Base-by-base conservation (phyloP, 2,797 vertebrate genomes). In the Helicolenus hilgendorfi region DNA sequence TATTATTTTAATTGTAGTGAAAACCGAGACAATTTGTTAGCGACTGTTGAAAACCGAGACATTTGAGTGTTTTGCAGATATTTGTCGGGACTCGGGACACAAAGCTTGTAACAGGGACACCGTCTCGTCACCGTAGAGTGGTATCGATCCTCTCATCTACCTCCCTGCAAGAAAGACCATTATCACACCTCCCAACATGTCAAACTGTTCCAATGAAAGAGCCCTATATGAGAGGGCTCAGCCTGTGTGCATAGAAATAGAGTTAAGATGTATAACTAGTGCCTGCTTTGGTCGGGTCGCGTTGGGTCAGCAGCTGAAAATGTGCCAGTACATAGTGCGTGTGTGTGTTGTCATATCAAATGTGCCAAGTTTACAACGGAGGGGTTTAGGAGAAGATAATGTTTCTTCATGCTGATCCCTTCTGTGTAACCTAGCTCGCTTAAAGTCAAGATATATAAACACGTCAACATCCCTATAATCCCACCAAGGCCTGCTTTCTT, bases 381-480 rank as follows among this genome's bases (percentile, higher is more conserved):
- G 3, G 60, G 27, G 10, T 69, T 78, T 45, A 62, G 24, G 26
- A 74, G 69, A 62, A 38, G 45, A 74, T 81, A 26, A 64, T 76
- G 62, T 86, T 82, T 77, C 31, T 79, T 35, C 67, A 3, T 53
- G 55, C 64, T 69, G 79, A 91, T 77, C 84, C 60, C 60, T 63
- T 72, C 76, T 83, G 55, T 75, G 11, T 84, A 71, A 67, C 72
- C 18, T 31, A 13, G 64, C 72, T 67, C 15, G 15, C 41, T 45
- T 64, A 18, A 74, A 79, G 74, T 83, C 70, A 38, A 75, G 65
- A 81, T 45, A 80, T 56, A 22, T 76, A 89, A 91, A 91, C 78
- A 86, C 69, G 4, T 81, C 72, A 81, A n/a, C 80, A 69, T 87
- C 78, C 71, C 15, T 18, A 11, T 88, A 87, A 91, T 92, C 86